phyloP scores from a whole-genome alignment of 1,140 invertebrate species.

The Drosophila rhopaloa region DNA sequence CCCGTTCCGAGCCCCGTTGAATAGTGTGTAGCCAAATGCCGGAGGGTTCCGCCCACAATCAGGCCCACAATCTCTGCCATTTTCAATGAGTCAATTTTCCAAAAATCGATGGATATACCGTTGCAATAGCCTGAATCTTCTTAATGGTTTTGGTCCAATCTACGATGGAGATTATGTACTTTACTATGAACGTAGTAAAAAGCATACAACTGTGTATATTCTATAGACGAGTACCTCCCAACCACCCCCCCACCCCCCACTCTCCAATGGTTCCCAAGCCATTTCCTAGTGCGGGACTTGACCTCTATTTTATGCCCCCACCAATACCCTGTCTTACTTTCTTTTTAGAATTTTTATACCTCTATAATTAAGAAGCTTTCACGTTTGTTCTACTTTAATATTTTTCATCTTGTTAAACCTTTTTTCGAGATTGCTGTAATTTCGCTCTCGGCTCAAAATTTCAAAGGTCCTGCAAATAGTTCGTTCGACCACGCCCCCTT shows the following conservation, averaged over 20 bases:
- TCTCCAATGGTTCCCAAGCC: constrained; percentile 18
- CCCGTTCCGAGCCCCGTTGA: constrained; percentile 19
- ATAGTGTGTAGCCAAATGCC: constrained; percentile 50
- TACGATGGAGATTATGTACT: constrained; percentile 85
- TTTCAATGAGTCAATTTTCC: not conserved
- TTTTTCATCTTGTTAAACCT: constrained; percentile 9
- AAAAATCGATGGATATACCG: constrained; percentile 50
- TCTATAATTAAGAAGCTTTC: constrained; percentile 24
- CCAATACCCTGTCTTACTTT: not conserved
- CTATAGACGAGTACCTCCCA: constrained; percentile 10
- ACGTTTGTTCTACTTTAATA: constrained; percentile 12
- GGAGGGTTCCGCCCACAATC: constrained; percentile 35
- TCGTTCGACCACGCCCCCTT: constrained; percentile 47
- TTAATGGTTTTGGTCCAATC: constrained; percentile 85
- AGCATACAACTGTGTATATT: constrained; percentile 56
- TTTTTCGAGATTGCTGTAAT: constrained; percentile 10
- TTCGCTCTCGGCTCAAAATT: constrained; percentile 8
- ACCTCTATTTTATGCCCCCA: constrained; percentile 2
- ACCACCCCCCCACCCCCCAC: not conserved
- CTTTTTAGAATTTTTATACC: constrained; percentile 20
- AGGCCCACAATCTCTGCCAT: not conserved
- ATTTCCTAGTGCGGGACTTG: constrained; percentile 42
- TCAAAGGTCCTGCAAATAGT: constrained; percentile 55
- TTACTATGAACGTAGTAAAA: constrained; percentile 84
- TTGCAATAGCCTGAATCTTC: constrained; percentile 82